Evolutionary conservation across 2,888 invertebrate genomes (phyloP).

Genomic region (Xanthia icteritia): DNA sequence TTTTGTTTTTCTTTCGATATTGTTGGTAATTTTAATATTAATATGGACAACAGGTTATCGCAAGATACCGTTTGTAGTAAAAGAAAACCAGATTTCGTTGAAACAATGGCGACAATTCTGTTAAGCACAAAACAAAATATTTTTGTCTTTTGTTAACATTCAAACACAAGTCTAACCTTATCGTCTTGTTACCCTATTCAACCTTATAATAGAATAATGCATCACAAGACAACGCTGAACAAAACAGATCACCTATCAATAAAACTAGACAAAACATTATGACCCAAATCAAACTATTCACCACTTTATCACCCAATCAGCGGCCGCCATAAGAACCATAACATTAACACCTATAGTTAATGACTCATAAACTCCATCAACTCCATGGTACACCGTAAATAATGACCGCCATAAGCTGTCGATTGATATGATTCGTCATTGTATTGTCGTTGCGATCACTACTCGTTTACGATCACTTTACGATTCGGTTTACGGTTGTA

Average conservation of each 20-base stretch:
- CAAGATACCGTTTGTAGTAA: background rate
- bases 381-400: constrained; percentile 12
- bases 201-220: background rate
- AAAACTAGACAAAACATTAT: constrained; percentile 10
- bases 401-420: constrained; percentile 22
- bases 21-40: background rate
- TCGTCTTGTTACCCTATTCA: too few species aligned
- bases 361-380: constrained; percentile 33
- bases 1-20: background rate
- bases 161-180: background rate
- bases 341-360: constrained; percentile 20
- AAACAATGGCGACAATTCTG: background rate
- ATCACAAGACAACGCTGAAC: background rate
- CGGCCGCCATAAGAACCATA: background rate
- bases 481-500: constrained; percentile 31
- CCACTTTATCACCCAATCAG: constrained; percentile 17
- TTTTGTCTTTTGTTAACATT: background rate
- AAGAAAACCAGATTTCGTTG: background rate
- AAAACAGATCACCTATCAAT: background rate
- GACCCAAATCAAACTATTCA: constrained; percentile 14
- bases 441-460: constrained; percentile 17
- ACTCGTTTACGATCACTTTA: constrained; percentile 40
- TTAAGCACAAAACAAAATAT: too few species aligned
- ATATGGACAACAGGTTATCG: background rate
- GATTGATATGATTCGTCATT: constrained; percentile 46